phyloP scores from a whole-genome alignment of 1,140 invertebrate species.

The Ruditapes philippinarum region DNA sequence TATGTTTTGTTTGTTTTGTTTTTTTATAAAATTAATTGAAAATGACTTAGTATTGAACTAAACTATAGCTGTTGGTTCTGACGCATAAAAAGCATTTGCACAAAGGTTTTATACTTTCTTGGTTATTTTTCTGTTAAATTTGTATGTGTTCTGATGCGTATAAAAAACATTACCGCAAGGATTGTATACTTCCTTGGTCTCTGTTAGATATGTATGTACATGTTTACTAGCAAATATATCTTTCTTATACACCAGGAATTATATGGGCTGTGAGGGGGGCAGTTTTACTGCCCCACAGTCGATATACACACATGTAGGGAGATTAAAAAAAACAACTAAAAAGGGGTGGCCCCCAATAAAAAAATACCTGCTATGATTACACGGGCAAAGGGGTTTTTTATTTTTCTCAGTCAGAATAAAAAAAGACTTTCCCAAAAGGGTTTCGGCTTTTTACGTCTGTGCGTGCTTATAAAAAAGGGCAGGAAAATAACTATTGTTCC shows the following conservation, averaged over 20 bases:
- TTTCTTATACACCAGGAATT: constrained; percentile 40
- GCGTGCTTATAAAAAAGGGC: constrained; percentile 69
- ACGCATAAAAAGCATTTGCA: no score
- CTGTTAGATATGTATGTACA: no score
- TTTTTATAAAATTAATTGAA: no score
- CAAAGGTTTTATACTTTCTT: no score
- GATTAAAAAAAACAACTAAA: constrained; percentile 62
- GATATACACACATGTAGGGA: constrained; percentile 62
- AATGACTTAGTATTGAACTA: no score
- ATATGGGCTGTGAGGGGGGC: constrained; percentile 66
- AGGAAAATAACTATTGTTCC: constrained; percentile 66
- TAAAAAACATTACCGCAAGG: no score
- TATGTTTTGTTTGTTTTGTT: no score
- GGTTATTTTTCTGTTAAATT: no score
- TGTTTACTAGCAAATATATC: no score
- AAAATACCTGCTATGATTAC: constrained; percentile 28
- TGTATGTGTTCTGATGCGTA: no score
- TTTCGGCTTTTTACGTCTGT: constrained; percentile 64
- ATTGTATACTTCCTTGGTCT: no score
- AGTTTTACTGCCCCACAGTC: constrained; percentile 69
- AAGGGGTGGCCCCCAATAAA: constrained; percentile 59
- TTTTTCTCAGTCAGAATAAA: neutral
- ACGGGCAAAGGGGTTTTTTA: constrained; percentile 34
- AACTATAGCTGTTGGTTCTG: no score
- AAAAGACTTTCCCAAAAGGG: constrained; percentile 21